Evolutionary conservation across 2,797 vertebrate genomes (phyloP).

Genomic region (Mus caroli): DNA sequence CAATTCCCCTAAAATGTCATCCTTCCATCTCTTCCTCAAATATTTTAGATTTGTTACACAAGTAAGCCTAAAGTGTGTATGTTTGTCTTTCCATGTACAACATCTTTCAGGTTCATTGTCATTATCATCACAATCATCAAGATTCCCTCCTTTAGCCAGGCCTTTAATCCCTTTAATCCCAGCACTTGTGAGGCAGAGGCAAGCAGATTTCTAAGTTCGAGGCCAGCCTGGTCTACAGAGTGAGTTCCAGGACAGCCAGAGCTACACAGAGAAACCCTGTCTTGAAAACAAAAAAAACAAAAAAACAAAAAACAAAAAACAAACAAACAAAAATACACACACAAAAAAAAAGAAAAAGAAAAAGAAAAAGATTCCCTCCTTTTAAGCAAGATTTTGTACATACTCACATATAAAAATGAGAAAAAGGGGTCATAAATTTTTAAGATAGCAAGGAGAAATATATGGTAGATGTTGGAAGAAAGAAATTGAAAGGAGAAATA

Average conservation of each 20-base stretch:
- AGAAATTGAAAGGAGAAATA: neutral
- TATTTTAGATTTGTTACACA: neutral
- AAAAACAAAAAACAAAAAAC: no score
- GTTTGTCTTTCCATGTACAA: neutral
- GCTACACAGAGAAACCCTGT: no score
- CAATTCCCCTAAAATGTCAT: neutral
- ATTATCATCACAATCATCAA: neutral
- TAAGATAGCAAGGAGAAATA: neutral
- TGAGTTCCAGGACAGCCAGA: no score
- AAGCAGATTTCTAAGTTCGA: no score
- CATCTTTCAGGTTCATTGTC: neutral
- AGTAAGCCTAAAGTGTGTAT: neutral
- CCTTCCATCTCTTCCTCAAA: neutral
- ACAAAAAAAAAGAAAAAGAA: no score
- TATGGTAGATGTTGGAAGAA: neutral
- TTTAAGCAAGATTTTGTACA: neutral
- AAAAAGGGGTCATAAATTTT: neutral
- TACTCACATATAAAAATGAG: neutral
- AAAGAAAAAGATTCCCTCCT: neutral
- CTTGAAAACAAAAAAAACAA: no score
- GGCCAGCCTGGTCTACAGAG: no score
- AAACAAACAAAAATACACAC: no score
- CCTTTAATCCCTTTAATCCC: no score
- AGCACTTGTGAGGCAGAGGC: no score
- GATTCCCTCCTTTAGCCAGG: no score